Evolutionary conservation across 2,888 invertebrate species (phyloP).

Genomic region (Osmoderma eremita): DNA sequence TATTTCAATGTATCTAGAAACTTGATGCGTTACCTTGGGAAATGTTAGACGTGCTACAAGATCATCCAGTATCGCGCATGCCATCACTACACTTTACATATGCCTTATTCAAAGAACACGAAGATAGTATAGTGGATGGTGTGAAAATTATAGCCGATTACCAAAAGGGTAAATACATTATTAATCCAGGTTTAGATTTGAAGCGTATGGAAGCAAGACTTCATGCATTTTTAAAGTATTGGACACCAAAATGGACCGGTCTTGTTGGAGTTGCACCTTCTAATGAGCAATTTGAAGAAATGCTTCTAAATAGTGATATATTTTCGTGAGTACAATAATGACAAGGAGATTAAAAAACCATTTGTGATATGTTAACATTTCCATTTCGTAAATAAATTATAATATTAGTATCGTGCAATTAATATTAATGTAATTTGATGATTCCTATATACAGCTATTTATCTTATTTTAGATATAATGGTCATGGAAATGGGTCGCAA

Average conservation of each 20-base stretch:
- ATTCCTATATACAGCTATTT: too few species aligned
- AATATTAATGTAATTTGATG: too few species aligned
- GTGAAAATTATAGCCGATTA: slow-evolving; percentile 66
- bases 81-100: slow-evolving; percentile 78
- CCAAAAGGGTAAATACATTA: slow-evolving; percentile 69
- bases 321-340: slow-evolving; percentile 67
- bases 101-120: slow-evolving; percentile 71
- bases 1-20: slow-evolving; percentile 64
- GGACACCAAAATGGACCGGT: slow-evolving; percentile 65
- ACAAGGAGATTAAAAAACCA: too few species aligned
- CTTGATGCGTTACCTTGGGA: slow-evolving; percentile 86
- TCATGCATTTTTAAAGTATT: slow-evolving; percentile 64
- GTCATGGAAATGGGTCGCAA: slow-evolving; percentile 75
- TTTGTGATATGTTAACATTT: too few species aligned
- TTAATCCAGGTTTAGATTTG: slow-evolving; percentile 74
- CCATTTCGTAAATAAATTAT: too few species aligned
- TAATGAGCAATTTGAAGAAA: slow-evolving; percentile 65
- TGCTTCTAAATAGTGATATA: slow-evolving; percentile 67
- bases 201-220: slow-evolving; percentile 64
- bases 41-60: slow-evolving; percentile 71
- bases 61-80: slow-evolving; percentile 78
- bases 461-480: slow-evolving; percentile 68
- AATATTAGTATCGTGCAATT: too few species aligned
- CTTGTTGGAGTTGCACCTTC: slow-evolving; percentile 65
- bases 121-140: slow-evolving; percentile 68